These are phyloP conservation scores for Lasioglossum marginatum DNA, from an alignment of 2,888 invertebrate genomes.

Conservation along the genomic window DNA sequence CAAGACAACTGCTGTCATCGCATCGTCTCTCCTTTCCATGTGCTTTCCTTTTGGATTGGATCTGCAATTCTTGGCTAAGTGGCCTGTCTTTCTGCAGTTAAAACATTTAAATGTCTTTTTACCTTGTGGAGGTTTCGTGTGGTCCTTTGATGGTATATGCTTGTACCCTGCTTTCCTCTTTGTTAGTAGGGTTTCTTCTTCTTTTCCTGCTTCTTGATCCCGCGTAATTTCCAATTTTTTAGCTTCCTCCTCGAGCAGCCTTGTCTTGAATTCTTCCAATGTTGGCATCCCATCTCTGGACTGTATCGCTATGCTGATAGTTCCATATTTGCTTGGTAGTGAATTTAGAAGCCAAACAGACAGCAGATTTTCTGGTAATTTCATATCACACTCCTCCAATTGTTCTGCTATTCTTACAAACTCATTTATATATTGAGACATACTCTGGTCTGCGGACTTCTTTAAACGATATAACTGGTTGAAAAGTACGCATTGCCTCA, in stretches of 20 bases:
- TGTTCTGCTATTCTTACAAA: constrained; percentile 14
- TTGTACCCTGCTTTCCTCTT: not conserved
- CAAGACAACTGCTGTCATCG: constrained; percentile 2
- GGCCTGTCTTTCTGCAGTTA: constrained; percentile 16
- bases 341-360: no score
- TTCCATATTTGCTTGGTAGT: no score
- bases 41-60: constrained; percentile 1
- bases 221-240: not conserved
- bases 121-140: not conserved
- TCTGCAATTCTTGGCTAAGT: constrained; percentile 11
- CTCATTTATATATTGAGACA: no score
- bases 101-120: not conserved
- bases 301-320: no score
- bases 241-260: no score
- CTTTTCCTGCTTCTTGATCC: not conserved
- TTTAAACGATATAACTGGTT: no score
- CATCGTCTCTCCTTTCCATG: not conserved
- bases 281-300: no score
- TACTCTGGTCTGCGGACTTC: no score
- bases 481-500: no score
- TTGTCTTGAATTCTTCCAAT: no score
- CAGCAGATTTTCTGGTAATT: not conserved
- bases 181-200: not conserved
- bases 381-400: not conserved
- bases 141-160: not conserved